phyloP scores from a whole-genome alignment of 2,113 vertebrate species.

The Bagarius yarrelli region DNA sequence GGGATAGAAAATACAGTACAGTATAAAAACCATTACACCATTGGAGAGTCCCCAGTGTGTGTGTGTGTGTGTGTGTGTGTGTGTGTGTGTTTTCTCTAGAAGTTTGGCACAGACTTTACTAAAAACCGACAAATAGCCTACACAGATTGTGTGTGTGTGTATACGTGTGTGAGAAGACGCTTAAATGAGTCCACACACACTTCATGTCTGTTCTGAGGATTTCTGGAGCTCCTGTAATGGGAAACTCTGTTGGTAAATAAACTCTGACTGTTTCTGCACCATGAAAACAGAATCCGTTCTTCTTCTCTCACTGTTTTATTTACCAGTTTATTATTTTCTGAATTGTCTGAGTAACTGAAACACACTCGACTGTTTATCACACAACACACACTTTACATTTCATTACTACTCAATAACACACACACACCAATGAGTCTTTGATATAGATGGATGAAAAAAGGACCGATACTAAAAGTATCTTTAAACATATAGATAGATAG shows the following conservation, averaged over 20 bases:
- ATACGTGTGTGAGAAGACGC: background rate
- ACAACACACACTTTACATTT: background rate
- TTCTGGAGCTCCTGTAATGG: background rate
- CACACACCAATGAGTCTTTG: background rate
- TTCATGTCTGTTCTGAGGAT: slow-evolving; percentile 4
- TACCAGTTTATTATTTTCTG: background rate
- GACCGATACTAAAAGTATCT: no score
- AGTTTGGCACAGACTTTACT: slow-evolving; percentile 3
- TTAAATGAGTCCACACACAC: background rate
- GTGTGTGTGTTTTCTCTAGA: slow-evolving; percentile 15
- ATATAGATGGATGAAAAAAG: background rate
- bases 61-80: slow-evolving; percentile 25
- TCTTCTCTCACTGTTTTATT: background rate
- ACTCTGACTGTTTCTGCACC: background rate
- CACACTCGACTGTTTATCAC: background rate
- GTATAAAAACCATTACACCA: no score
- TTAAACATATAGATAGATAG: background rate
- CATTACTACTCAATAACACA: background rate
- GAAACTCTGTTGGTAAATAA: background rate
- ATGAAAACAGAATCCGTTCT: background rate
- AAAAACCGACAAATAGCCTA: background rate
- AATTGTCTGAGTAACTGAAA: background rate
- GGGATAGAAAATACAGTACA: no score
- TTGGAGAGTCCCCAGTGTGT: no score
- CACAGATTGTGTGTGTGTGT: slow-evolving; percentile 15